A percentile compares a stretch with the other conserved stretches of the same genome.
These are phyloP conservation scores for Linurgus olivaceus DNA, from an alignment of 2,797 vertebrate species.

Conservation along the genomic window DNA sequence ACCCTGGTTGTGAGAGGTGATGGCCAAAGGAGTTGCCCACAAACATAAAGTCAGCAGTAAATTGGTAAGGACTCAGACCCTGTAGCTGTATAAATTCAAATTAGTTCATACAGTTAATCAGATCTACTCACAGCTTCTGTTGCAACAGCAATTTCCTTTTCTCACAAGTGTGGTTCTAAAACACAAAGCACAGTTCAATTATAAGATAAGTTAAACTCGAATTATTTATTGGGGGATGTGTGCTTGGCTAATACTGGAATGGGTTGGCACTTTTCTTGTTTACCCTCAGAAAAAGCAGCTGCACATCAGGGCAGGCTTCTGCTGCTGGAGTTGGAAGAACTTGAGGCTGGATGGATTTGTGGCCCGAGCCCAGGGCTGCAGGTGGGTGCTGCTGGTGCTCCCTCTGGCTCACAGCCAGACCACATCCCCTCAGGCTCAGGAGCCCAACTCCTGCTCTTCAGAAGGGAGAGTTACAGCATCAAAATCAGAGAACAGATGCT, in stretches of 20 bases:
- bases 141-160: not conserved
- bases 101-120: not conserved
- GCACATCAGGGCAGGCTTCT: not conserved
- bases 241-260: not conserved
- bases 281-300: not conserved
- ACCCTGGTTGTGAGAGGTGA: not conserved
- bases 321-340: not conserved
- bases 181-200: not conserved
- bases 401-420: not conserved
- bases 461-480: not conserved
- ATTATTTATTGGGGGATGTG: not conserved
- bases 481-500: not conserved
- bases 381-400: not conserved
- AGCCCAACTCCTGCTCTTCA: not conserved
- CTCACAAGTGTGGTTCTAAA: not conserved
- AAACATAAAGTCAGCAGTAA: not conserved
- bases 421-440: not conserved
- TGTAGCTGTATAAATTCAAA: not conserved
- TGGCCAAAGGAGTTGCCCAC: not conserved
- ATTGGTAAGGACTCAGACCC: not conserved
- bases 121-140: not conserved
- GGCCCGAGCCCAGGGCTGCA: not conserved
- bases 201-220: not conserved
- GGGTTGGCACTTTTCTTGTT: not conserved
- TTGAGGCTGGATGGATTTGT: not conserved